Evolutionary conservation across 2,113 vertebrate species (phyloP).

Genomic region (Rafetus swinhoei): DNA sequence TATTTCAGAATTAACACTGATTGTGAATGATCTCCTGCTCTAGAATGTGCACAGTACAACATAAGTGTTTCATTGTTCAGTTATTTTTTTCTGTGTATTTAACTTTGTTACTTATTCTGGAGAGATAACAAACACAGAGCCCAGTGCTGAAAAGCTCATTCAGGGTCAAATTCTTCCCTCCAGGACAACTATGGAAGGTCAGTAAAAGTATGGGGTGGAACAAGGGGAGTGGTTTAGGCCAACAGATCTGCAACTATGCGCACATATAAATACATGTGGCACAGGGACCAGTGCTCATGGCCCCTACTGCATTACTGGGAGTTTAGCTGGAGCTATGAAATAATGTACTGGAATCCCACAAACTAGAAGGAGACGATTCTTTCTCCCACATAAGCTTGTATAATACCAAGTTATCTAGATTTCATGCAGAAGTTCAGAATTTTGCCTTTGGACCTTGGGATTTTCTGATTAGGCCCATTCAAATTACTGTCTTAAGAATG

Average conservation of each 20-base stretch:
- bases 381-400: background rate
- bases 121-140: background rate
- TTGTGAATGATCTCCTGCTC: background rate
- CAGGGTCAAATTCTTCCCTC: background rate
- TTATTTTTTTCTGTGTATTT: background rate
- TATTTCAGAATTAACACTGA: background rate
- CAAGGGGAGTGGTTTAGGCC: fast-evolving
- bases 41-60: background rate
- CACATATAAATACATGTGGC: background rate
- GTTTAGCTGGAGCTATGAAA: background rate
- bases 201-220: background rate
- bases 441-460: background rate
- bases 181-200: background rate
- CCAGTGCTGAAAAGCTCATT: background rate
- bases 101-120: background rate
- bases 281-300: background rate
- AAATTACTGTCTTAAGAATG: background rate
- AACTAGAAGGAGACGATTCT: background rate
- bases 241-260: background rate
- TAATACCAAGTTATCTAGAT: background rate
- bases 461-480: background rate
- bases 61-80: background rate
- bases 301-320: background rate
- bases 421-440: background rate
- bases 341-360: background rate